Conservation (phyloP, 30 jellyfish, hydroid and myxozoan genomes). For the Aurelia aurita complex sp. Pacific region DNA sequence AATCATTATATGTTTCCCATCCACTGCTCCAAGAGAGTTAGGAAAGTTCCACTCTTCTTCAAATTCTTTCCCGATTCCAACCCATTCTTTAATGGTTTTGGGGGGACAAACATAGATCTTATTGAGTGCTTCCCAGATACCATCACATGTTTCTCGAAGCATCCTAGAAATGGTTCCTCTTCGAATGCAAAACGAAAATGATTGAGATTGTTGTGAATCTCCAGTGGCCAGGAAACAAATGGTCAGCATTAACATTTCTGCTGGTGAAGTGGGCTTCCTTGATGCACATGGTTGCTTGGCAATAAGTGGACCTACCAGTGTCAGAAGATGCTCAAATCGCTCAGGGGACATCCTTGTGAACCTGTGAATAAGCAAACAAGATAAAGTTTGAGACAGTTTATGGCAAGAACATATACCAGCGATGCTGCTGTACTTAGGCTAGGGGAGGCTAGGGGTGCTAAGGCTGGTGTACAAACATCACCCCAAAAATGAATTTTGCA, state of each 20-base stretch:
- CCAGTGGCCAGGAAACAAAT: conserved; percentile 22
- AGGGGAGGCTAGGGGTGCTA: conserved; percentile 6
- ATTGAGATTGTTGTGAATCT: conserved; percentile 18
- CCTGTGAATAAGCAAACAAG: conserved; percentile 5
- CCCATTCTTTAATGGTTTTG: background rate
- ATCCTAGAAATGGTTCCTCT: background rate
- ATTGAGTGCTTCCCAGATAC: conserved; percentile 9
- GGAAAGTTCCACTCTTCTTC: conserved; percentile 65
- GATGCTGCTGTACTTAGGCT: background rate
- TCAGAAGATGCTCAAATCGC: conserved; percentile 28
- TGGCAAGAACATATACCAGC: background rate
- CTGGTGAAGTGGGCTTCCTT: conserved; percentile 16
- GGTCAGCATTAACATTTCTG: conserved; percentile 18
- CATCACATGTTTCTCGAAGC: conserved; percentile 13
- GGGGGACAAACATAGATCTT: conserved; percentile 1
- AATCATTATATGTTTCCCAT: conserved; percentile 56
- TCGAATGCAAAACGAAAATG: conserved; percentile 5
- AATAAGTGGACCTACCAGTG: conserved; percentile 24
- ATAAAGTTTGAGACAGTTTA: background rate
- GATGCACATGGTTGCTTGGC: conserved; percentile 26
- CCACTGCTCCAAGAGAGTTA: conserved; percentile 52
- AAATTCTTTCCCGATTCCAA: conserved; percentile 10
- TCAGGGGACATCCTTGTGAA: conserved; percentile 35
- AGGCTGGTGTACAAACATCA: background rate
- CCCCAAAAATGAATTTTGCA: background rate